phyloP scores from a whole-genome alignment of 2,113 vertebrate species.

The Eupsittula cactorum region DNA sequence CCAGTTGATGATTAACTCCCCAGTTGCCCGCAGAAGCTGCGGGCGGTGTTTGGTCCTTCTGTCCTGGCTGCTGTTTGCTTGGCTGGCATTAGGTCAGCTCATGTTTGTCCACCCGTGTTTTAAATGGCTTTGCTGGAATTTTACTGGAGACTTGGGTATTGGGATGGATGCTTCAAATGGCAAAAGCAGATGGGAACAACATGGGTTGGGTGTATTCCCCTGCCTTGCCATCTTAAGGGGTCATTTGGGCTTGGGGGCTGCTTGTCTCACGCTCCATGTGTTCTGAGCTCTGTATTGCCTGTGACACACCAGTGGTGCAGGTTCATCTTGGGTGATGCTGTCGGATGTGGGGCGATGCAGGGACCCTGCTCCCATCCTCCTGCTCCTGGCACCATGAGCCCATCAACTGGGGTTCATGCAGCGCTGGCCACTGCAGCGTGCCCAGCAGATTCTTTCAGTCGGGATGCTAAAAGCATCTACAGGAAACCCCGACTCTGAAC shows the following conservation, averaged over 20 bases:
- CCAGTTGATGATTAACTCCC: not conserved
- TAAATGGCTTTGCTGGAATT: not conserved
- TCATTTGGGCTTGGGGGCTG: not conserved
- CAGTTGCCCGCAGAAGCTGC: fast-evolving
- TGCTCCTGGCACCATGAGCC: fast-evolving
- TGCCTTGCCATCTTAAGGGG: not conserved
- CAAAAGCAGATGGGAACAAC: not conserved
- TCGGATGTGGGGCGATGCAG: not conserved
- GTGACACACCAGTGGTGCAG: fast-evolving
- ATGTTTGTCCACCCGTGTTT: not conserved
- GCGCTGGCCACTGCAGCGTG: not conserved
- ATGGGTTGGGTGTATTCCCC: fast-evolving
- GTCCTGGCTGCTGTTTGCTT: not conserved
- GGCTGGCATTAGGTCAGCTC: fast-evolving
- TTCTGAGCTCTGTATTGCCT: not conserved
- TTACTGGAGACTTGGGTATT: not conserved
- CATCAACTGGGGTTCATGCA: fast-evolving
- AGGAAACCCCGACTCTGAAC: not conserved
- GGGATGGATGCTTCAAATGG: not conserved
- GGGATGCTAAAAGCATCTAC: not conserved
- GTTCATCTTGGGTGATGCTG: not conserved
- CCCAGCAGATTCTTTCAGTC: constrained; percentile 13
- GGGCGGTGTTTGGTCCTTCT: not conserved
- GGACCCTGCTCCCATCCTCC: not conserved
- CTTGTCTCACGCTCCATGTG: fast-evolving